phyloP scores from a whole-genome alignment of 2,888 invertebrate genomes.

The Hydraecia micacea region DNA sequence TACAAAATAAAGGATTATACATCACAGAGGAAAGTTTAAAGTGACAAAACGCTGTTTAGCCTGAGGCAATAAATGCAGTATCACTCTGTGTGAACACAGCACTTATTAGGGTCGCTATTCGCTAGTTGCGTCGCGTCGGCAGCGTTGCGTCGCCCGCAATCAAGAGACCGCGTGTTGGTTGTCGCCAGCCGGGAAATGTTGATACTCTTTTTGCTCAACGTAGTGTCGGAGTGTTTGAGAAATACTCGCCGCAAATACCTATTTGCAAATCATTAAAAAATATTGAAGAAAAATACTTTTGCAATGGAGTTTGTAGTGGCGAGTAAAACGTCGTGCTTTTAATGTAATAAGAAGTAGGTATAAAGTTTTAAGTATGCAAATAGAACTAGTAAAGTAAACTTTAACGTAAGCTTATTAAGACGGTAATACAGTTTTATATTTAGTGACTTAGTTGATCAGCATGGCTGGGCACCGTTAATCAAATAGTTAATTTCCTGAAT shows the following conservation, averaged over 20 bases:
- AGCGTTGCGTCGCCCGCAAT: conserved; percentile 43
- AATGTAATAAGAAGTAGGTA: too few relatives aligned
- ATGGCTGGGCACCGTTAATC: background rate
- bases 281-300: background rate
- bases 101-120: conserved; percentile 61
- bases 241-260: conserved; percentile 10
- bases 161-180: conserved; percentile 43
- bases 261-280: conserved; percentile 23
- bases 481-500: background rate
- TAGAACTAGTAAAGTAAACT: background rate
- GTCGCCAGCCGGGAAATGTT: conserved; percentile 25
- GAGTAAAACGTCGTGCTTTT: background rate
- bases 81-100: conserved; percentile 60
- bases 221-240: background rate
- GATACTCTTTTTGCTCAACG: conserved; percentile 27
- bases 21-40: conserved; percentile 52
- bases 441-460: background rate
- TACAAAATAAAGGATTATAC: conserved; percentile 41
- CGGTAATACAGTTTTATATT: background rate
- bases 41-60: conserved; percentile 58
- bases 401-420: background rate
- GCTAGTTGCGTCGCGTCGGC: conserved; percentile 50
- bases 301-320: background rate
- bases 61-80: conserved; percentile 62
- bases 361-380: background rate